Evolutionary conservation across 2,797 vertebrate species (phyloP), one percentile per base, ranked within the genome.

Genomic region (Gambelia wislizenii): DNA sequence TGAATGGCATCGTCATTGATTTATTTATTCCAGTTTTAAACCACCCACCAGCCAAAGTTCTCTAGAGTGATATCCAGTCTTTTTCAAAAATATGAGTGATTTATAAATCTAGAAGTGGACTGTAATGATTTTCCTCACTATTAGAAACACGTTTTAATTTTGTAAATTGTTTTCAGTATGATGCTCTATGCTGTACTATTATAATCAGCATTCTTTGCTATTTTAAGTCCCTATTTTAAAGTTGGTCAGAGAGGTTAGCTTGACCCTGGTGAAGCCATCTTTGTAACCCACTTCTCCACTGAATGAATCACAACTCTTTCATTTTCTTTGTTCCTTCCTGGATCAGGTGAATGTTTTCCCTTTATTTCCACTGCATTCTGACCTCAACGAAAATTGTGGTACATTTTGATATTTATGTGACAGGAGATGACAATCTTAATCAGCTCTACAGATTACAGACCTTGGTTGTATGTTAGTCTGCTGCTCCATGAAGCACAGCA

Each of bases 331-430:
- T 83, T 56, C 33, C 42, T 89, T 91, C 69, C 30, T 79, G 80
- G 14, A 6, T 72, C 6, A 3, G 36, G 44, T 14, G 10, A 3
- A 54, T 2, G 85, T 89, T 91, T 27, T 10, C 61, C 22, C 8
- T 69, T 87, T 83, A 75, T 42, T 86, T 0, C 0, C 18, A 18
- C 18, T 61, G 74, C 14, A 33, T 56, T 70, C 52, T 61, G 69
- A 78, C 0, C 33, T 83, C 9, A 67, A 75, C n/a, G 85, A 85
- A 91, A 92, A 56, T 81, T 69, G 85, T 4, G 18, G 85, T 81
- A 59, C 13, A 10, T 16, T 67, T 30, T 42, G 49, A 4, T 80
- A 87, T 91, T 86, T 79, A 64, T 59, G 42, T 59, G 54, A 14
- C 25, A 8, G 59, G 52, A 91, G 87, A 61, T 44, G 87, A 0